phyloP scores from a whole-genome alignment of 2,888 invertebrate species.

The Carcina quercana region DNA sequence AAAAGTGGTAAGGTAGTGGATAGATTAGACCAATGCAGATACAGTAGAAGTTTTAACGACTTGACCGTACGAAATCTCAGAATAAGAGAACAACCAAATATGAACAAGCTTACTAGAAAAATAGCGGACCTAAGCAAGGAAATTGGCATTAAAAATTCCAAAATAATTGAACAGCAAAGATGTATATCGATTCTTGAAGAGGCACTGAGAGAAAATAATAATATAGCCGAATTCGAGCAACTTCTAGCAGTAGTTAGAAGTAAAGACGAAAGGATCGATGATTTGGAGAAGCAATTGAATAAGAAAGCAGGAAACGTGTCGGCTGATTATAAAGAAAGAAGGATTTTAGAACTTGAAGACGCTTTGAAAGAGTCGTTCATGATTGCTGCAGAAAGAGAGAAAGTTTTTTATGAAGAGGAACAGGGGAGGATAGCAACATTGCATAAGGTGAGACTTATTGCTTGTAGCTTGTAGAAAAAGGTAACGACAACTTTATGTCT shows the following conservation, averaged over 20 bases:
- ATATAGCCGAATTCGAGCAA: slow-evolving; percentile 74
- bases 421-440: slow-evolving; percentile 76
- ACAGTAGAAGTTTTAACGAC: slow-evolving; percentile 60
- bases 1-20: slow-evolving; percentile 76
- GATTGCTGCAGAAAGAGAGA: slow-evolving; percentile 80
- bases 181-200: slow-evolving; percentile 70
- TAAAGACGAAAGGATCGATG: slow-evolving; percentile 81
- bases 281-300: slow-evolving; percentile 81
- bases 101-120: slow-evolving; percentile 52
- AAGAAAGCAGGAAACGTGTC: slow-evolving; percentile 51
- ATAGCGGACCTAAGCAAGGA: slow-evolving; percentile 60
- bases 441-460: slow-evolving; percentile 78
- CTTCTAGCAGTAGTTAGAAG: slow-evolving; percentile 71
- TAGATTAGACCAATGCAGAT: slow-evolving; percentile 69
- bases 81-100: slow-evolving; percentile 33
- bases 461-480: no score
- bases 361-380: slow-evolving; percentile 87
- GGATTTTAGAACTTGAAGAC: slow-evolving; percentile 85
- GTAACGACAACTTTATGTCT: no score
- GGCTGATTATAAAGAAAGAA: slow-evolving; percentile 60
- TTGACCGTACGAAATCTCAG: slow-evolving; percentile 40
- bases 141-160: slow-evolving; percentile 64
- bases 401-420: slow-evolving; percentile 78
- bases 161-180: slow-evolving; percentile 71
- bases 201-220: slow-evolving; percentile 70